Conservation (phyloP, 92 coral and sea anemone species). For the Epizoanthus stellaris region DNA sequence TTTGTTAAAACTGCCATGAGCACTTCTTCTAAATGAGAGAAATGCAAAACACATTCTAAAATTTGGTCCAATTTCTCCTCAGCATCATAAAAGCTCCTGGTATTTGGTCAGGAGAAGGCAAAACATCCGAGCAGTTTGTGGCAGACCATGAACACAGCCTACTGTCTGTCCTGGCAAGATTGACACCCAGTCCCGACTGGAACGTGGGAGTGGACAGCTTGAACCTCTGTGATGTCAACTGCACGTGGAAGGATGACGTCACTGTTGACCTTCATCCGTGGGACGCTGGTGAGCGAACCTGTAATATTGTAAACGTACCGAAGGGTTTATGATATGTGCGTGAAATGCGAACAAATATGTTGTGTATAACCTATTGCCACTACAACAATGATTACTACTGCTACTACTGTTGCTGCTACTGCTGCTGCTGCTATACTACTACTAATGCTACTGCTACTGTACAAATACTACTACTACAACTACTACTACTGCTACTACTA, state of each 20-base stretch:
- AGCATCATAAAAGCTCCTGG: slow-evolving; percentile 75
- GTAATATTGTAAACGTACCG: no score
- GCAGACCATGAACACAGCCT: slow-evolving; percentile 79
- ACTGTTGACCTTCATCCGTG: slow-evolving; percentile 74
- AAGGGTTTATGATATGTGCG: no score
- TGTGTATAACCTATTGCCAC: background rate
- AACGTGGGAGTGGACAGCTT: slow-evolving; percentile 95
- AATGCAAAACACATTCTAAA: no score
- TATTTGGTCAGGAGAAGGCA: slow-evolving; percentile 69
- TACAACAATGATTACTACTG: no score
- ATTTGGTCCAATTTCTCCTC: background rate
- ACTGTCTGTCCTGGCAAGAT: slow-evolving; percentile 80
- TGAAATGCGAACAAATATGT: background rate
- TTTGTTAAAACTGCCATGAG: no score
- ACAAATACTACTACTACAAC: no score
- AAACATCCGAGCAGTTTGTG: slow-evolving; percentile 63
- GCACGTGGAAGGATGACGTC: slow-evolving; percentile 80
- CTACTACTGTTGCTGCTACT: background rate
- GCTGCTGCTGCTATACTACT: background rate
- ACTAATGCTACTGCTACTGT: background rate
- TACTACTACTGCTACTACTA: no score
- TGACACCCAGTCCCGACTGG: slow-evolving; percentile 98
- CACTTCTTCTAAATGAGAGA: no score
- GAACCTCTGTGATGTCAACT: slow-evolving; percentile 84
- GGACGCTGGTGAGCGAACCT: slow-evolving; percentile 83